Base-by-base conservation (phyloP, 2,888 invertebrate genomes). In the Falcaria lacertinaria region DNA sequence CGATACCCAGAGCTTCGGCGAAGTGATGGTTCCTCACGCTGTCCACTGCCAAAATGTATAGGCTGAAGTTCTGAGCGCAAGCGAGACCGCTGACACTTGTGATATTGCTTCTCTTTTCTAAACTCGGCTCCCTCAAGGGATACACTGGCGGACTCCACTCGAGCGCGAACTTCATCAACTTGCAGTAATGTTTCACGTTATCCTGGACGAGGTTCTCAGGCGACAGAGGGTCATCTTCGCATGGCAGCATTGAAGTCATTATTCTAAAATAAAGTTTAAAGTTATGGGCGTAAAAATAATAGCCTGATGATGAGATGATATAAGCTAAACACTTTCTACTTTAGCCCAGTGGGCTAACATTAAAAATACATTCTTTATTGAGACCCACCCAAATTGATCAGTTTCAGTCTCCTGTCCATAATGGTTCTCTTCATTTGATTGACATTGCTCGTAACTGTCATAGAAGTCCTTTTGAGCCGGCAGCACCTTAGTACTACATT, bases 1-100 rank as follows among this genome's bases (percentile, higher is more conserved):
- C 92, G 15, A 96, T 90, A 1, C 95, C 96, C 4, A 96, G 90
- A 16, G 91, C 91, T 66, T 94, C 93, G 0, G 95, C 94, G 67
- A 96, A 94, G 62, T 94, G 92, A 55, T 92, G 91, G 66, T 94
- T 94, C 41, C 90, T 81, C 1, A 93, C 75, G 54, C 94, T 94
- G 69, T 97, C 96, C 57, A 97, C 90, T 0, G 94, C 94, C 28
- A 95, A 78, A 51, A 88, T 79, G 40, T 85, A 70, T 43, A 89
- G 42, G 33, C 71, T 82, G 33, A 69, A 68, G 52, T 89, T 89
- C 0, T 68, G 60, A 1, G 64, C 58, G 59, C 92, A 92, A 0
- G 87, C 78, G 19, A 91, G 60, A 0, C 92, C 92, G 1, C 71
- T 69, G 5, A 91, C 62, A n/a, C 68, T 60, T 0, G 79, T 73